These are phyloP conservation scores for Venusia cambrica DNA, from an alignment of 2,888 invertebrate species.

Conservation along the genomic window DNA sequence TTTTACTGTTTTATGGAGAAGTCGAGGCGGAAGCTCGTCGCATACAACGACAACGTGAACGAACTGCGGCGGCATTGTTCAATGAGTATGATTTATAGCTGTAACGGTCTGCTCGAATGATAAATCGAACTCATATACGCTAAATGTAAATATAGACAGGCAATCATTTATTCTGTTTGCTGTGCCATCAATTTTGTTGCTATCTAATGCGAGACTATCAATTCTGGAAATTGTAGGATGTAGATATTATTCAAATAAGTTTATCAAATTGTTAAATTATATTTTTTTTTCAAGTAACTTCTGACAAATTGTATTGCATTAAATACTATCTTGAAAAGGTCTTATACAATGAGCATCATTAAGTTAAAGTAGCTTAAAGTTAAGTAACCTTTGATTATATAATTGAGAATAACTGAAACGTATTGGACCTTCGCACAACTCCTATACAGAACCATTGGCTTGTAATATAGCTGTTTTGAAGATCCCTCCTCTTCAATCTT, in stretches of 20 bases:
- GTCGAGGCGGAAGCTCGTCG: conserved; percentile 53
- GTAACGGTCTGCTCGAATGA: conserved; percentile 56
- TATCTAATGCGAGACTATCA: conserved; percentile 34
- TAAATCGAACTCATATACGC: conserved; percentile 62
- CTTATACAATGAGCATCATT: too few species aligned
- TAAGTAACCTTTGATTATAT: too few species aligned
- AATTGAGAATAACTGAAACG: too few species aligned
- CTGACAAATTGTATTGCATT: conserved; percentile 8
- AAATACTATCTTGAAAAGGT: too few species aligned
- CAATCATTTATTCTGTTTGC: conserved; percentile 54
- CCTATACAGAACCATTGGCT: too few species aligned
- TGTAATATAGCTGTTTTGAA: too few species aligned
- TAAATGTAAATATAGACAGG: conserved; percentile 59
- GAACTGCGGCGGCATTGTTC: conserved; percentile 49
- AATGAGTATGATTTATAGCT: conserved; percentile 66
- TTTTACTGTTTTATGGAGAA: conserved; percentile 62
- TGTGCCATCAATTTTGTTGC: conserved; percentile 49
- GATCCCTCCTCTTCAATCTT: too few species aligned
- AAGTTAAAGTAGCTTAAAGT: too few species aligned
- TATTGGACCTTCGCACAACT: too few species aligned
- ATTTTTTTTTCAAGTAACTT: conserved; percentile 12
- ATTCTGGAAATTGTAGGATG: conserved; percentile 31
- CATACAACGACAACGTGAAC: conserved; percentile 58
- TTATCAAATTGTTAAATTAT: conserved; percentile 25
- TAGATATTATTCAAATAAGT: conserved; percentile 28